Percentiles rank a stretch among this genome's conserved stretches.
Evolutionary conservation across 2,888 invertebrate species (phyloP).

Genomic region (Automeris io): DNA sequence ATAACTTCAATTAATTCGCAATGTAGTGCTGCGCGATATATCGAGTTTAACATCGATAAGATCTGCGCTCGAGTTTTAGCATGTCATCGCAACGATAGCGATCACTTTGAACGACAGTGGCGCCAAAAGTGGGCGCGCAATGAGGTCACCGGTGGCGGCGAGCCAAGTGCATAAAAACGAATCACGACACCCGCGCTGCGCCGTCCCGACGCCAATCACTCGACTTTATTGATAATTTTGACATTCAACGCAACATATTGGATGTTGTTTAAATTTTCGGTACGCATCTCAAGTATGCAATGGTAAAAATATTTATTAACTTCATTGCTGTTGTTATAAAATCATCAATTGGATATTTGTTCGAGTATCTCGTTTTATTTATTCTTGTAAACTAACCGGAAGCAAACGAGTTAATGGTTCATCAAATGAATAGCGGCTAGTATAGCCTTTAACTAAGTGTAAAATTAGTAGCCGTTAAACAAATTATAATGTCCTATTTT

Average conservation of each 20-base stretch:
- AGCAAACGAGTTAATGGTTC: too few relatives aligned
- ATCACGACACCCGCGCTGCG: constrained; percentile 22
- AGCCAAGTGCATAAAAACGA: constrained; percentile 62
- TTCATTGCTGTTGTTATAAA: too few relatives aligned
- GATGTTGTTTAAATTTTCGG: constrained; percentile 20
- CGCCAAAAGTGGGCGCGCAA: constrained; percentile 65
- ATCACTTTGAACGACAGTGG: constrained; percentile 53
- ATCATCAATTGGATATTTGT: too few relatives aligned
- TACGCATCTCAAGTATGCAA: constrained; percentile 12
- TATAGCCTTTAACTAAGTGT: too few relatives aligned
- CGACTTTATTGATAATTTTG: constrained; percentile 36
- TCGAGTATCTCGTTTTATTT: too few relatives aligned
- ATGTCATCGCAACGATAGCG: constrained; percentile 60
- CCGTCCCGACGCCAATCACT: constrained; percentile 19
- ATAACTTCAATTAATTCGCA: too few relatives aligned
- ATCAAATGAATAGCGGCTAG: too few relatives aligned
- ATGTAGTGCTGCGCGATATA: constrained; percentile 34
- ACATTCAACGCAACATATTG: constrained; percentile 22
- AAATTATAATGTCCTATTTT: too few relatives aligned
- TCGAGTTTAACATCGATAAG: constrained; percentile 45
- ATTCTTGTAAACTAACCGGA: too few relatives aligned
- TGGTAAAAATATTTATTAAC: too few relatives aligned
- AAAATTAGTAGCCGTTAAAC: too few relatives aligned
- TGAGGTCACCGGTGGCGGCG: constrained; percentile 65
- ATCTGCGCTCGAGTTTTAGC: constrained; percentile 47